phyloP scores from a whole-genome alignment of 2,888 invertebrate genomes.

The Sicus ferrugineus region DNA sequence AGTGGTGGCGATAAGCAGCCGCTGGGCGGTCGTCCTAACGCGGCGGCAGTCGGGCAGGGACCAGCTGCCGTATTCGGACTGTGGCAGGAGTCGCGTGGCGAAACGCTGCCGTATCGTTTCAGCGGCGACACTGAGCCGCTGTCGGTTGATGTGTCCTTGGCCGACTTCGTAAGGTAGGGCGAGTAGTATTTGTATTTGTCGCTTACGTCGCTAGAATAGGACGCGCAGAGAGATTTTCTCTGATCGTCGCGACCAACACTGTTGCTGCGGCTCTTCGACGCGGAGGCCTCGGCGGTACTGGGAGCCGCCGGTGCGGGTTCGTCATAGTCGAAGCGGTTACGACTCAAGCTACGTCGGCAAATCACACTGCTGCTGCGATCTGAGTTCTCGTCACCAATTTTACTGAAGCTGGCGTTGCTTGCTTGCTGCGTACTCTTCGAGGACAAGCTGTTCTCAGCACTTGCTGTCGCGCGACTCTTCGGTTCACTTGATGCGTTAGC shows the following conservation, averaged over 20 bases:
- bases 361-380: slow-evolving; percentile 15
- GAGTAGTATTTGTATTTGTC: slow-evolving; percentile 64
- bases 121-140: slow-evolving; percentile 47
- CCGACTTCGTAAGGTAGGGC: slow-evolving; percentile 56
- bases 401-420: slow-evolving; percentile 46
- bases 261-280: slow-evolving; percentile 51
- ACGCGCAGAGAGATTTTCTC: slow-evolving; percentile 52
- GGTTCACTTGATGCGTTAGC: slow-evolving; percentile 51
- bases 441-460: slow-evolving; percentile 16
- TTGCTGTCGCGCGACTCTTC: slow-evolving; percentile 44
- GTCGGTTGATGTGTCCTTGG: slow-evolving; percentile 41
- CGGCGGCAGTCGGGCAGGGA: slow-evolving; percentile 42
- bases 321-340: slow-evolving; percentile 48
- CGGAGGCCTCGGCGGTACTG: no score
- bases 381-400: slow-evolving; percentile 36
- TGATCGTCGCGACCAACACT: slow-evolving; percentile 57
- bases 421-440: background rate
- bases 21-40: slow-evolving; percentile 56
- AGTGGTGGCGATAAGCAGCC: slow-evolving; percentile 56
- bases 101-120: slow-evolving; percentile 51
- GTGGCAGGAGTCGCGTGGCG: slow-evolving; percentile 42
- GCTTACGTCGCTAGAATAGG: slow-evolving; percentile 58
- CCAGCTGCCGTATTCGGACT: slow-evolving; percentile 30
- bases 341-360: slow-evolving; percentile 49
- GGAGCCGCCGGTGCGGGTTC: no score